A percentile compares a stretch with the other conserved stretches of the same genome.
Conservation (phyloP, 2,888 invertebrate species). For the Leucoptera coffeella region DNA sequence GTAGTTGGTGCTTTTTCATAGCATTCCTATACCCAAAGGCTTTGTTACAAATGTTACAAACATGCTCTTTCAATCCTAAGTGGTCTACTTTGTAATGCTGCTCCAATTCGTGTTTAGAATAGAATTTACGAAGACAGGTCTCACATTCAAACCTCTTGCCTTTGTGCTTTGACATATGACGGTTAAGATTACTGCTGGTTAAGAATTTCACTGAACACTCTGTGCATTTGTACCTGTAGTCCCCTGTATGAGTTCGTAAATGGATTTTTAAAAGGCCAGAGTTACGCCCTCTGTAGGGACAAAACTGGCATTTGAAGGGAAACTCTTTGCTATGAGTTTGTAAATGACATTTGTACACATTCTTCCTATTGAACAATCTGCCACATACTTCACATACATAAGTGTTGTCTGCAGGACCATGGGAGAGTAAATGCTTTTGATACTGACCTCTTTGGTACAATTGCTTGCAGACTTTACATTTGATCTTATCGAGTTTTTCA, state of each 20-base stretch:
- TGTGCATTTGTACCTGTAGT: slow-evolving; percentile 24
- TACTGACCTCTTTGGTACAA: slow-evolving; percentile 6
- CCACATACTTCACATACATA: slow-evolving; percentile 28
- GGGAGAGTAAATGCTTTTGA: slow-evolving; percentile 6
- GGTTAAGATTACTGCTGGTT: slow-evolving; percentile 25
- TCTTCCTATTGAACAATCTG: slow-evolving; percentile 19
- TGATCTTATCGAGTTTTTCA: slow-evolving; percentile 5
- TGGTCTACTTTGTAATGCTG: slow-evolving; percentile 23
- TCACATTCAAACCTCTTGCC: slow-evolving; percentile 20
- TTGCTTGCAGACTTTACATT: slow-evolving; percentile 7
- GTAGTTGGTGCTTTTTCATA: slow-evolving; percentile 26
- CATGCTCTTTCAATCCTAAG: slow-evolving; percentile 24
- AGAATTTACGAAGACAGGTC: slow-evolving; percentile 19
- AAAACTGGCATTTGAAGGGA: slow-evolving; percentile 20
- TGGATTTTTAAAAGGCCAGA: slow-evolving; percentile 19
- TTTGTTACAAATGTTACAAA: slow-evolving; percentile 23
- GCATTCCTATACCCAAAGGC: slow-evolving; percentile 28
- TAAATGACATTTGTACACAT: slow-evolving; percentile 22
- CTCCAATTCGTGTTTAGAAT: slow-evolving; percentile 16
- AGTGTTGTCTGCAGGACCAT: slow-evolving; percentile 10
- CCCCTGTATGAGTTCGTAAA: slow-evolving; percentile 20
- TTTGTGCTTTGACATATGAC: slow-evolving; percentile 21
- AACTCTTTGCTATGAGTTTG: slow-evolving; percentile 20
- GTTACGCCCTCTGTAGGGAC: slow-evolving; percentile 20
- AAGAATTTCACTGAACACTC: slow-evolving; percentile 23